A percentile compares a stretch with the other conserved stretches of the same genome.
Conservation (phyloP, 2,113 vertebrate species). For the Sisor rabdophorus region DNA sequence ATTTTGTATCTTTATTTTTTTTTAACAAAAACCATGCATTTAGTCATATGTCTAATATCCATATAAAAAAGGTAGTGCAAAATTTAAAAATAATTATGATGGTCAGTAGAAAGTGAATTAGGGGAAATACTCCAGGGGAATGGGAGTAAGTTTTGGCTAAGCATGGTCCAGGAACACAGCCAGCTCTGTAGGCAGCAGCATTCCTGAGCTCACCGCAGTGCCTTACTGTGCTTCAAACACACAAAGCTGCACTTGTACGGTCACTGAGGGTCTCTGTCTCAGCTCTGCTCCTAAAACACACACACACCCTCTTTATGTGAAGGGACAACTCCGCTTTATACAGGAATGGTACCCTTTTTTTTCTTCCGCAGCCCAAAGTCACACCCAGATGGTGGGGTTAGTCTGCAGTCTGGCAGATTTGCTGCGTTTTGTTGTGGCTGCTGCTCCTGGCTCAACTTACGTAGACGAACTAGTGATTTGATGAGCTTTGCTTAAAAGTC, state of each 20-base stretch:
- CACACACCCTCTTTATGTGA: slow-evolving; percentile 42
- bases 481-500: not conserved
- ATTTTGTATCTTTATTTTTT: no score
- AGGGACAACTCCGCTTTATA: slow-evolving; percentile 49
- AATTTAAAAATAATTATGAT: slow-evolving; percentile 8
- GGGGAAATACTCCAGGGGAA: slow-evolving; percentile 9
- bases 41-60: not conserved
- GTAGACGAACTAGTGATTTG: not conserved
- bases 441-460: not conserved
- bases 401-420: not conserved
- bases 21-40: not conserved
- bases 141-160: slow-evolving; percentile 10
- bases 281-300: slow-evolving; percentile 24
- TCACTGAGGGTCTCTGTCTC: slow-evolving; percentile 64
- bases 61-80: not conserved
- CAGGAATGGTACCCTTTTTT: slow-evolving; percentile 36
- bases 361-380: slow-evolving; percentile 16
- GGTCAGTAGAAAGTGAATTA: not conserved
- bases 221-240: slow-evolving; percentile 5
- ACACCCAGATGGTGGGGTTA: slow-evolving; percentile 28
- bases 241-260: slow-evolving; percentile 59
- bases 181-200: slow-evolving; percentile 49
- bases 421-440: slow-evolving; percentile 17
- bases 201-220: slow-evolving; percentile 52
- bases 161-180: slow-evolving; percentile 48